Evolutionary conservation across 2,888 invertebrate species (phyloP), one percentile per base, ranked within the genome.

Genomic region (Uloborus plumipes): DNA sequence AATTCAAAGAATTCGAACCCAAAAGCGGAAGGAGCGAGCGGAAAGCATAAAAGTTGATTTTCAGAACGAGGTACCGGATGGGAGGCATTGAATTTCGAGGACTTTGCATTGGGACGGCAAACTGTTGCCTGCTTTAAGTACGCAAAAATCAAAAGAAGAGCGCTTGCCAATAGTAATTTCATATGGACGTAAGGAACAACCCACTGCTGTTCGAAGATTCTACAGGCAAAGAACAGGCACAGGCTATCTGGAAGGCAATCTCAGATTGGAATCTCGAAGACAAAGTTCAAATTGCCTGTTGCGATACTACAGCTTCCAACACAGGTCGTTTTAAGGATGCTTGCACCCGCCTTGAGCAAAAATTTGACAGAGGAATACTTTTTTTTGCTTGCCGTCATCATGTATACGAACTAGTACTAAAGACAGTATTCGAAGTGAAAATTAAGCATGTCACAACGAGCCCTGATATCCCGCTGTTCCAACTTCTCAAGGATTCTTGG

Each of bases 231-330:
- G 61, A 61, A 26, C 4, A 61, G 61, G 2, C 61, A 61, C 61
- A 61, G 18, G 61, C 61, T 61, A 7, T 61, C 9, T 61, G 26
- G 61, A 18, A 26, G 18, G 61, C 20, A 20, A 9, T 61, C 11
- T 22, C 4, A 18, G 61, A 61, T 61, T 61, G 61, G 61, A 61
- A 61, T 61, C 16, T 61, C 61, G 61, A 61, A 61, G 61, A 61
- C 14, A 2, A 61, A 61, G 61, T 61, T 15, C 61, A 61, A 26
- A 61, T 61, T 61, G 6, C 9, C 11, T 61, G 61, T 61, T 61
- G n/a, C 9, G 61, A 61, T 61, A 20, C 61, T 61, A 61, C 61
- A 26, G 61, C 61, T 26, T 61, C 61, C 15, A 20, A 18, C 1
- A 61, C 20, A 7, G 26, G 26, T 26, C 26, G 26, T 26, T 26